phyloP scores from a whole-genome alignment of 1,140 invertebrate species.

The Trissolcus basalis region DNA sequence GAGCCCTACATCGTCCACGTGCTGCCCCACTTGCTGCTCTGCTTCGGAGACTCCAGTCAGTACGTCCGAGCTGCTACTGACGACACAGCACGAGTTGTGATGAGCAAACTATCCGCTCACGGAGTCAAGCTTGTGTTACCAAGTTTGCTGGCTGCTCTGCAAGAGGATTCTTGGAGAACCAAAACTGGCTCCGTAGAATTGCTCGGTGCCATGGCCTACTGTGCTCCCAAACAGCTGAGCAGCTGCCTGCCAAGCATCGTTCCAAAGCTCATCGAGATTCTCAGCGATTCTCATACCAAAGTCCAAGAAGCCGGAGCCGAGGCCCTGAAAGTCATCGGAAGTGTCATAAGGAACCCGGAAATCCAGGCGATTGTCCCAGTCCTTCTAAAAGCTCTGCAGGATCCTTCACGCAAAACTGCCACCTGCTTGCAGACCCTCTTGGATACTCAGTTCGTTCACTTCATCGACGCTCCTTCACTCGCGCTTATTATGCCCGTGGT shows the following conservation, averaged over 20 bases:
- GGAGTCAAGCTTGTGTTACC: slow-evolving; percentile 97
- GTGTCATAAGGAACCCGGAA: slow-evolving; percentile 98
- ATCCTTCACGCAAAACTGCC: slow-evolving; percentile 97
- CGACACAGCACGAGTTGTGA: slow-evolving; percentile 95
- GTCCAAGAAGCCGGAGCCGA: slow-evolving; percentile 98
- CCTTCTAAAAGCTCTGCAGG: slow-evolving; percentile 94
- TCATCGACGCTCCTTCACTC: slow-evolving; percentile 98
- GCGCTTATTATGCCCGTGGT: slow-evolving; percentile 99
- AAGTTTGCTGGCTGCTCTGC: slow-evolving; percentile 92
- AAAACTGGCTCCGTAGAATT: slow-evolving; percentile 98
- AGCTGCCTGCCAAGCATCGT: slow-evolving; percentile 98
- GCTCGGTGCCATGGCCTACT: slow-evolving; percentile 97
- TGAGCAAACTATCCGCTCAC: slow-evolving; percentile 96
- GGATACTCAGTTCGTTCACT: slow-evolving; percentile 99
- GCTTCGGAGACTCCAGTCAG: slow-evolving; percentile 96
- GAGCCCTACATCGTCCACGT: slow-evolving; percentile 99
- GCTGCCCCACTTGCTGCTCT: slow-evolving; percentile 93
- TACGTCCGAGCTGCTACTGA: slow-evolving; percentile 94
- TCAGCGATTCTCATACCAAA: slow-evolving; percentile 98
- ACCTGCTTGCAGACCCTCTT: slow-evolving; percentile 93
- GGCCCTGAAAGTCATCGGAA: slow-evolving; percentile 96
- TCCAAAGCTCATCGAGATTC: slow-evolving; percentile 97
- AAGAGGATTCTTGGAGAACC: slow-evolving; percentile 99
- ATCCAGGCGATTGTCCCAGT: slow-evolving; percentile 97
- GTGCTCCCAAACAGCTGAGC: slow-evolving; percentile 98